Conservation (phyloP, 2,113 vertebrate genomes). For the Oceanites oceanicus region DNA sequence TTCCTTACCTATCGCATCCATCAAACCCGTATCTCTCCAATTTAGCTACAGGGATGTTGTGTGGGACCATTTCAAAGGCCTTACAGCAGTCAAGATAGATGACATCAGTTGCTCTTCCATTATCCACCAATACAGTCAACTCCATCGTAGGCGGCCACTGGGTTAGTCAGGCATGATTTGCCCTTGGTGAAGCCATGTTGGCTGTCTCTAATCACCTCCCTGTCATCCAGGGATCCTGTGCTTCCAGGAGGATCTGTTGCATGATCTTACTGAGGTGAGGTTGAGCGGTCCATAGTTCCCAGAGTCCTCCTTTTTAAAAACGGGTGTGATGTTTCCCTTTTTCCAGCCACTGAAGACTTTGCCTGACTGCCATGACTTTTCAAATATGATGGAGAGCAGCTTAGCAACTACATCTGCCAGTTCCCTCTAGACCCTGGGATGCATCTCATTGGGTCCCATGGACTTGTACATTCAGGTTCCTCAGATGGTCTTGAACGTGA, state of each 20-base stretch:
- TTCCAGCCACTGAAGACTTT: not conserved
- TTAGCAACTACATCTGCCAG: not conserved
- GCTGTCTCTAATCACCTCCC: not conserved
- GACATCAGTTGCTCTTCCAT: not conserved
- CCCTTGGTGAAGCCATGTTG: not conserved
- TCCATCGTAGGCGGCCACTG: not conserved
- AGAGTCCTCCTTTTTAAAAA: not conserved
- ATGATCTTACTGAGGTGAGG: not conserved
- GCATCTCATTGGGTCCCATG: not conserved
- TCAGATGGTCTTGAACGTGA: not conserved
- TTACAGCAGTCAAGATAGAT: not conserved
- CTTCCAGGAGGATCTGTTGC: not conserved
- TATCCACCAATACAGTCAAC: not conserved
- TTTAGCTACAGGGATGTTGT: not conserved
- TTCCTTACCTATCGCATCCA: not conserved
- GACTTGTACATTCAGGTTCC: not conserved
- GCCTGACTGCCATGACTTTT: not conserved
- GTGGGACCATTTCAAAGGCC: not conserved
- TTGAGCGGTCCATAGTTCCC: not conserved
- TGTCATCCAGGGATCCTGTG: not conserved
- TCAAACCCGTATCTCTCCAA: not conserved
- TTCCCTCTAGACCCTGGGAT: not conserved
- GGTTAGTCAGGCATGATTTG: not conserved
- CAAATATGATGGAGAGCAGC: not conserved
- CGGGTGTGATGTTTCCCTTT: too few relatives aligned